phyloP scores from a whole-genome alignment of 2,797 vertebrate species.

The Tragelaphus eurycerus region DNA sequence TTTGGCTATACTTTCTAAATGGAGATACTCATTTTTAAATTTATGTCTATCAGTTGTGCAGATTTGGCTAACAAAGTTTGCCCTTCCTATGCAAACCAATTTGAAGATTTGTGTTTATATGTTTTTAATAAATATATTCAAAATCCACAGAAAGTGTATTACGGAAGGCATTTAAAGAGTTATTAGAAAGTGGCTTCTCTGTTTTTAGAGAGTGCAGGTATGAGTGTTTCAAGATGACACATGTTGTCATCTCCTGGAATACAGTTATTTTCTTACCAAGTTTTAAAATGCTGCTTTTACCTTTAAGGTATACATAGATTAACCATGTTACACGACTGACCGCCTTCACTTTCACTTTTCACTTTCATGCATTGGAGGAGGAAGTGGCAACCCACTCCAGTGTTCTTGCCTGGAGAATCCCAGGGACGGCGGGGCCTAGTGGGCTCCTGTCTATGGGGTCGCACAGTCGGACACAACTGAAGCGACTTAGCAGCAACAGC shows the following conservation, averaged over 20 bases:
- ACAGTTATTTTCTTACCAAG: constrained; percentile 2
- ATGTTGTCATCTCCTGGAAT: not conserved
- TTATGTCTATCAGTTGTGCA: not conserved
- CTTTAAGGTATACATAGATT: not conserved
- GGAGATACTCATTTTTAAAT: not conserved
- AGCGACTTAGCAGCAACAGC: too few relatives aligned
- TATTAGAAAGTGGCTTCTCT: constrained; percentile 7
- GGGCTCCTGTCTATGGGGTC: too few relatives aligned
- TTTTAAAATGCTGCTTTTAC: constrained; percentile 20
- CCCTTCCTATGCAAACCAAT: not conserved
- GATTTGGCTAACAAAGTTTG: not conserved
- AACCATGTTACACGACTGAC: not conserved
- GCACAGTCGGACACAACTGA: too few relatives aligned
- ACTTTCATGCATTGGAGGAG: too few relatives aligned
- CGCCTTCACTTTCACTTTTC: too few relatives aligned
- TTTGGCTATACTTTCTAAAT: not conserved
- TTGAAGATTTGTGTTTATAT: not conserved
- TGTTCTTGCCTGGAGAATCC: too few relatives aligned
- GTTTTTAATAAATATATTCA: constrained; percentile 20
- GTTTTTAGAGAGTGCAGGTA: not conserved
- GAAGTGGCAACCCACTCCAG: too few relatives aligned
- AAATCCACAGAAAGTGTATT: not conserved
- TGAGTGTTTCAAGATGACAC: not conserved
- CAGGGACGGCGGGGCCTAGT: too few relatives aligned
- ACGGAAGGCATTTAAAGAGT: not conserved